Percentiles rank a stretch among this genome's conserved stretches.
phyloP scores from a whole-genome alignment of 2,888 invertebrate genomes.

The Homarus gammarus region DNA sequence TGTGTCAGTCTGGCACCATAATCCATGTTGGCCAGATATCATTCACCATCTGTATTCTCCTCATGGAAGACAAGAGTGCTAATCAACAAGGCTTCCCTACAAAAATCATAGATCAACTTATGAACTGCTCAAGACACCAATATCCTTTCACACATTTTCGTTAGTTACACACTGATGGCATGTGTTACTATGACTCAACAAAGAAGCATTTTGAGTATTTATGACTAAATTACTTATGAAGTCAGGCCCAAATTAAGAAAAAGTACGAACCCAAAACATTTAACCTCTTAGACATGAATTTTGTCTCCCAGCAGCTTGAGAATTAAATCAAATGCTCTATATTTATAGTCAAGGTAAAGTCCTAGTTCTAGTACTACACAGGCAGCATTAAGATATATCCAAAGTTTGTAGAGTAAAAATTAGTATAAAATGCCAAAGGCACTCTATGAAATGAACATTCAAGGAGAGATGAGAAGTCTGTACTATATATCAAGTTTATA shows the following conservation, averaged over 20 bases:
- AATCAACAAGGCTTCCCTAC: conserved; percentile 4
- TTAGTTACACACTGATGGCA: neutral
- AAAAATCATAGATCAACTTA: neutral
- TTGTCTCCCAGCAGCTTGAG: neutral
- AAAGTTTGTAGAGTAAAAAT: conserved; percentile 71
- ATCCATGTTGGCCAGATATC: neutral
- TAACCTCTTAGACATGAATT: neutral
- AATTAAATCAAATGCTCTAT: neutral
- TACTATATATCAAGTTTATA: conserved; percentile 37
- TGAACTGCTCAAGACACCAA: neutral
- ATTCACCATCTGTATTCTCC: neutral
- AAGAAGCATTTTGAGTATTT: conserved; percentile 14
- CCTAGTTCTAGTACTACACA: neutral
- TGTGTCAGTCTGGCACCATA: neutral
- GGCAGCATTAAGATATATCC: conserved; percentile 49
- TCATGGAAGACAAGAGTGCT: conserved; percentile 53
- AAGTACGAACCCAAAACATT: neutral
- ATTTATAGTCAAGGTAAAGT: neutral
- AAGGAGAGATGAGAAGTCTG: conserved; percentile 55
- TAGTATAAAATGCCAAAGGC: conserved; percentile 72
- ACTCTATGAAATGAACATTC: conserved; percentile 59
- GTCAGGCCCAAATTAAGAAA: conserved; percentile 13
- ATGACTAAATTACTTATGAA: neutral
- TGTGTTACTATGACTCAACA: neutral
- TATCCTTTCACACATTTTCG: neutral